Evolutionary conservation across 1,140 invertebrate species (phyloP), one percentile per base, ranked within the genome.

Genomic region (Caenorhabditis brenneri): DNA sequence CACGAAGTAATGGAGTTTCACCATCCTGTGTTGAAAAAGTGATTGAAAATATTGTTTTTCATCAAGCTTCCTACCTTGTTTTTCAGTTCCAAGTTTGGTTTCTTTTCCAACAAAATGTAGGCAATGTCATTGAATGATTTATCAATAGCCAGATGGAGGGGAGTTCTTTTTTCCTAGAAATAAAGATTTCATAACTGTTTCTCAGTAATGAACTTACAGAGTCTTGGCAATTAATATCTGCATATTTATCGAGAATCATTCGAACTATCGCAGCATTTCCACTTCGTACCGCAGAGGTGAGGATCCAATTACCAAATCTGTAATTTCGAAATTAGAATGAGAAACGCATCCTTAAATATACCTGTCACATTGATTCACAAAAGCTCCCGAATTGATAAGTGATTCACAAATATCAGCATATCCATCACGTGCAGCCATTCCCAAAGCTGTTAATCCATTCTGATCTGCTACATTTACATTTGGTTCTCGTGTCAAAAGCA

Each of bases 131-230:
- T 93, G 91, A 99, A 96, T 4, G 95, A 95, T 91, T 99, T 99
- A 91, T 99, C 97, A 16, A 98, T 96, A 0, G 97, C 96, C 90
- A 96, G 96, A 91, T 99, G 99, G 22, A 96, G 93, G 0, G 97
- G 96, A 3, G 96, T 98, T 92, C 99, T 97, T 85, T 94, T 94
- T 90, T 99, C 97, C 81, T 82, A 24, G 96, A 97, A 51, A 9
- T 24, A 12, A 22, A 24, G 3, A 2, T 6, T 36, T n/a, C n/a
- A 19, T 39, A 48, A 27, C 19, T 15, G 6, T 16, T 12, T 1
- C 19, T 78, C 19, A 55, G n/a, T n/a, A 22, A 7, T 4, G 19
- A 58, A 55, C 33, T 81, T 36, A 82, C 83, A 93, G 88, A 96
- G 78, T 97, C 97, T 79, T 95, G 93, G 19, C 97, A 94, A 91